phyloP scores from a whole-genome alignment of 2,888 invertebrate genomes.

The Trachelus tabidus region DNA sequence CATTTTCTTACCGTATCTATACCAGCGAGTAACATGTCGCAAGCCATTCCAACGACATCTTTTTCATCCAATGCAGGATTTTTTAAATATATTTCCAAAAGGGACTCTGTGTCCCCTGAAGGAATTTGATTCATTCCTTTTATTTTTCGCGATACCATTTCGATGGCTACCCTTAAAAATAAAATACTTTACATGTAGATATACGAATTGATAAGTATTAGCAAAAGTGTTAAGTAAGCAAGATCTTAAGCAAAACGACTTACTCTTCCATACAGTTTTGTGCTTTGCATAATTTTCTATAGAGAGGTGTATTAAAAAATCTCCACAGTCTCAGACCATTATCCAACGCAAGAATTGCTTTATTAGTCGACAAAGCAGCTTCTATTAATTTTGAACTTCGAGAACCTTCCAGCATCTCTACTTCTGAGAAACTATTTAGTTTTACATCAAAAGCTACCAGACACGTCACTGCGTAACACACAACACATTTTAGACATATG shows the following conservation, averaged over 20 bases:
- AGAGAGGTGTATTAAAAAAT: constrained; percentile 78
- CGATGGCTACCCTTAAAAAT: constrained; percentile 72
- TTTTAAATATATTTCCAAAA: constrained; percentile 77
- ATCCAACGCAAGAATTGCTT: constrained; percentile 76
- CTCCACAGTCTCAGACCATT: constrained; percentile 79
- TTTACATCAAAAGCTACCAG: constrained; percentile 77
- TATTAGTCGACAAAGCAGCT: constrained; percentile 80
- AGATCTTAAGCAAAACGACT: constrained; percentile 5
- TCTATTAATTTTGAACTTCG: constrained; percentile 76
- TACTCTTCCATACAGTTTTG: constrained; percentile 80
- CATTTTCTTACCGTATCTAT: constrained; percentile 78
- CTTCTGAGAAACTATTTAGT: constrained; percentile 74
- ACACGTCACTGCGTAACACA: constrained; percentile 74
- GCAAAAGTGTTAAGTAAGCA: not conserved
- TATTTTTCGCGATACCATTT: constrained; percentile 73
- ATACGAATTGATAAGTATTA: constrained; percentile 1
- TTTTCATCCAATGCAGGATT: constrained; percentile 78
- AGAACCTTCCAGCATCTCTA: constrained; percentile 72
- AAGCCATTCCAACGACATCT: constrained; percentile 86
- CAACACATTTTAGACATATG: constrained; percentile 8
- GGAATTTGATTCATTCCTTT: constrained; percentile 25
- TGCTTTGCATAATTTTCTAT: constrained; percentile 74
- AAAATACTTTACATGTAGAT: constrained; percentile 1
- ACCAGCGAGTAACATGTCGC: constrained; percentile 87
- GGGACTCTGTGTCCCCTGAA: constrained; percentile 63